These are phyloP conservation scores for Clytia hemisphaerica DNA, from an alignment of 30 jellyfish, hydroid and myxozoan genomes.

Conservation along the genomic window DNA sequence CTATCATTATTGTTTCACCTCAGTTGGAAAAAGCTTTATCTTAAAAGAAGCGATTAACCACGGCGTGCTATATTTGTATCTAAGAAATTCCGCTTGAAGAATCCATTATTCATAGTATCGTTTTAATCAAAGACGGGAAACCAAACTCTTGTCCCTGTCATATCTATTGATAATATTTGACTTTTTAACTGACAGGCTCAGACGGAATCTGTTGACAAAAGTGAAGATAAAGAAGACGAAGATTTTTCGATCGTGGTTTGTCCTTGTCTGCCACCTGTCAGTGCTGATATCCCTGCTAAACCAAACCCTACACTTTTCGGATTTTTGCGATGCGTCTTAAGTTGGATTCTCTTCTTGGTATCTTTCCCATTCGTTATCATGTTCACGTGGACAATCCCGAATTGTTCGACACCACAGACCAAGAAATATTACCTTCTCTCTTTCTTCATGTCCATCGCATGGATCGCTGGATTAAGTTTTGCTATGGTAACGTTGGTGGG, in stretches of 20 bases:
- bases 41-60: too few relatives aligned
- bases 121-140: too few relatives aligned
- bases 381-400: constrained; percentile 95
- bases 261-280: constrained; percentile 83
- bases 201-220: constrained; percentile 12
- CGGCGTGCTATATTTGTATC: too few relatives aligned
- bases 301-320: constrained; percentile 44
- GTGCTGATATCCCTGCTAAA: constrained; percentile 73
- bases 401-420: constrained; percentile 73
- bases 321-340: constrained; percentile 17
- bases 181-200: neutral
- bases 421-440: constrained; percentile 68
- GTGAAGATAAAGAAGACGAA: constrained; percentile 30
- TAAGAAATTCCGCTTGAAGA: too few relatives aligned
- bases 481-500: constrained; percentile 98
- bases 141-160: too few relatives aligned
- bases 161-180: too few relatives aligned
- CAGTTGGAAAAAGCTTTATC: too few relatives aligned
- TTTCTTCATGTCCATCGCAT: constrained; percentile 73
- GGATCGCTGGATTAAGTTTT: constrained; percentile 90
- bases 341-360: constrained; percentile 76
- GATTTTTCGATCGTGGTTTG: constrained; percentile 49
- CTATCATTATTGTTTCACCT: too few relatives aligned
- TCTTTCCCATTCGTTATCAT: constrained; percentile 80
- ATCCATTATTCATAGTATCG: too few relatives aligned